Evolutionary conservation across 2,797 vertebrate genomes (phyloP).

Genomic region (Pterois miles): DNA sequence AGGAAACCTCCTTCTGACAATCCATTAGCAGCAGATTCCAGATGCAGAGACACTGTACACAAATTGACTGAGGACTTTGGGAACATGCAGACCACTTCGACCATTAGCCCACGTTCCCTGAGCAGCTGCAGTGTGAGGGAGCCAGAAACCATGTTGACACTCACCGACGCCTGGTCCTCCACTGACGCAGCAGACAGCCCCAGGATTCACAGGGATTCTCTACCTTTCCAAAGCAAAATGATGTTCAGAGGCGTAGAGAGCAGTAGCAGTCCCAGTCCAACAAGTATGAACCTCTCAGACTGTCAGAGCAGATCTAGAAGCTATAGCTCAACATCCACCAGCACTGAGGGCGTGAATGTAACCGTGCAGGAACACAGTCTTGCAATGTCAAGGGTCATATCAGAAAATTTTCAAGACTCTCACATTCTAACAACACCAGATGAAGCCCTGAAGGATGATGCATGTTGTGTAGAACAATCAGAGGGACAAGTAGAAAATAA

Average conservation of each 20-base stretch:
- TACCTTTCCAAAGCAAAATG: conserved; percentile 37
- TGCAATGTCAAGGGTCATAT: conserved; percentile 14
- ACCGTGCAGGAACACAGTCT: conserved; percentile 51
- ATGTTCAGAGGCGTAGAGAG: conserved; percentile 55
- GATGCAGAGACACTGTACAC: conserved; percentile 31
- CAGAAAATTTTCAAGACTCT: conserved; percentile 23
- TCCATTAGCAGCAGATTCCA: conserved; percentile 25
- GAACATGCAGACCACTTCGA: conserved; percentile 49
- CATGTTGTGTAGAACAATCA: background rate
- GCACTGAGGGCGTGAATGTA: conserved; percentile 48
- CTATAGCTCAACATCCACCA: conserved; percentile 46
- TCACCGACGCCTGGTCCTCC: conserved; percentile 86
- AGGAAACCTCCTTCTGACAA: conserved; percentile 18
- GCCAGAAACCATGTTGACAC: conserved; percentile 73
- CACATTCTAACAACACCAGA: background rate
- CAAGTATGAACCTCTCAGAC: conserved; percentile 63
- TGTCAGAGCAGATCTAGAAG: conserved; percentile 42
- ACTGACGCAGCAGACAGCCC: conserved; percentile 79
- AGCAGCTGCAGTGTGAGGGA: conserved; percentile 70
- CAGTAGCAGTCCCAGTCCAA: conserved; percentile 63
- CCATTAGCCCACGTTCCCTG: conserved; percentile 48
- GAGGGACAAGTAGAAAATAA: conserved; percentile 2
- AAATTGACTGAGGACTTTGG: conserved; percentile 55
- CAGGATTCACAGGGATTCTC: conserved; percentile 53
- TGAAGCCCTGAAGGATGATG: background rate